A percentile compares a stretch with the other conserved stretches of the same genome.
Conservation (phyloP, 2,797 vertebrate genomes). For the Thunnus albacares region DNA sequence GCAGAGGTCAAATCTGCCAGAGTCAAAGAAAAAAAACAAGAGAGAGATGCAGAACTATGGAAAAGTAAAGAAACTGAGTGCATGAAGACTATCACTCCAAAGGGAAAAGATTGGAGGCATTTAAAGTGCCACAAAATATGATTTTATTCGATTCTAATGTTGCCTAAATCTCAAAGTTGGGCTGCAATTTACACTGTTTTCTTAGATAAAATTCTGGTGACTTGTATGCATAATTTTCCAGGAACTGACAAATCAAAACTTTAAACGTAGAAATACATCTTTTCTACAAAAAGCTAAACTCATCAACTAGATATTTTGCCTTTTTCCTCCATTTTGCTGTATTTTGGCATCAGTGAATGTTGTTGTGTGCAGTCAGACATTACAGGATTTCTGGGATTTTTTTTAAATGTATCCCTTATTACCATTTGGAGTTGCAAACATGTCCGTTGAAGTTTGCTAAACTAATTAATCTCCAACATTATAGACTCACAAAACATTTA, state of each 20-base stretch:
- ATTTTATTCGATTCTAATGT: neutral
- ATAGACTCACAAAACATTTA: slow-evolving; percentile 17
- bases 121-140: neutral
- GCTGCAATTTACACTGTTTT: neutral
- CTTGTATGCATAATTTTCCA: neutral
- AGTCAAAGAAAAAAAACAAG: slow-evolving; percentile 9
- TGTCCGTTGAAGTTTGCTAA: slow-evolving; percentile 4
- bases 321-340: slow-evolving; percentile 1
- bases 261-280: neutral
- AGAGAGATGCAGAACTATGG: neutral
- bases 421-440: slow-evolving; percentile 16
- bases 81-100: neutral
- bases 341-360: neutral
- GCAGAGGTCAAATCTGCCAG: slow-evolving; percentile 48
- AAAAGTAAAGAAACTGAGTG: neutral
- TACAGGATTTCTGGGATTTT: slow-evolving; percentile 20
- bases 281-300: slow-evolving; percentile 10
- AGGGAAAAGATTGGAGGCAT: slow-evolving; percentile 4
- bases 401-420: neutral
- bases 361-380: slow-evolving; percentile 31
- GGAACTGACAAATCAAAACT: neutral
- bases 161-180: neutral
- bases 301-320: neutral
- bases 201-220: neutral
- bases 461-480: slow-evolving; percentile 13